Evolutionary conservation across 2,797 vertebrate genomes (phyloP).

Genomic region (Liasis olivaceus): DNA sequence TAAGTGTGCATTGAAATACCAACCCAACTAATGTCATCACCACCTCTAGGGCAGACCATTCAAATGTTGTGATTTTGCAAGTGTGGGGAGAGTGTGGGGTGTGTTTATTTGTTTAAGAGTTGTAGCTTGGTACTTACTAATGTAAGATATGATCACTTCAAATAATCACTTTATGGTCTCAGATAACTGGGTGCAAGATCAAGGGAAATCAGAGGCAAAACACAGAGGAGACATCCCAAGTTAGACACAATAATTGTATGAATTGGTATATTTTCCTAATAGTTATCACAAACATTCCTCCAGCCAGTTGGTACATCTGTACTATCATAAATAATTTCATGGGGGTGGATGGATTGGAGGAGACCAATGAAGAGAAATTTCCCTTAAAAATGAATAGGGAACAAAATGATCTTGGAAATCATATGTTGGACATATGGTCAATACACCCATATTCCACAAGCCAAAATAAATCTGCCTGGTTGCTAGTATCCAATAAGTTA

Average conservation of each 20-base stretch:
- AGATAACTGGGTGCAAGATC: too few species aligned
- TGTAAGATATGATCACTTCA: too few species aligned
- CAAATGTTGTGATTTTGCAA: not conserved
- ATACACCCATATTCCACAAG: conserved; percentile 30
- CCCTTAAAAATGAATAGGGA: conserved; percentile 12
- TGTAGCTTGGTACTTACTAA: not conserved
- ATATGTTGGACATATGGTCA: conserved; percentile 17
- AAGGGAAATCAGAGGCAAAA: too few species aligned
- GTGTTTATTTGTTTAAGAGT: not conserved
- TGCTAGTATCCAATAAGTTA: conserved; percentile 45
- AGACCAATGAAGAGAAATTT: not conserved
- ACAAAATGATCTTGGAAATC: conserved; percentile 16
- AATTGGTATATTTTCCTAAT: not conserved
- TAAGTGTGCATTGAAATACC: too few species aligned
- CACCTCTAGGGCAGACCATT: not conserved
- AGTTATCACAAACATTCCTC: not conserved
- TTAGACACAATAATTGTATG: not conserved
- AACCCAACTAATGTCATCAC: too few species aligned
- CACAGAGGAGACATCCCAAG: too few species aligned
- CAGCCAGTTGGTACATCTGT: not conserved
- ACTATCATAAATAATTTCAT: not conserved
- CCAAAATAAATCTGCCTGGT: conserved; percentile 53
- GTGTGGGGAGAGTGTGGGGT: not conserved
- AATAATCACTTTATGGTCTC: too few species aligned
- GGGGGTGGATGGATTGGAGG: not conserved